phyloP scores from a whole-genome alignment of 2,797 vertebrate species.

The Chrysolophus pictus region DNA sequence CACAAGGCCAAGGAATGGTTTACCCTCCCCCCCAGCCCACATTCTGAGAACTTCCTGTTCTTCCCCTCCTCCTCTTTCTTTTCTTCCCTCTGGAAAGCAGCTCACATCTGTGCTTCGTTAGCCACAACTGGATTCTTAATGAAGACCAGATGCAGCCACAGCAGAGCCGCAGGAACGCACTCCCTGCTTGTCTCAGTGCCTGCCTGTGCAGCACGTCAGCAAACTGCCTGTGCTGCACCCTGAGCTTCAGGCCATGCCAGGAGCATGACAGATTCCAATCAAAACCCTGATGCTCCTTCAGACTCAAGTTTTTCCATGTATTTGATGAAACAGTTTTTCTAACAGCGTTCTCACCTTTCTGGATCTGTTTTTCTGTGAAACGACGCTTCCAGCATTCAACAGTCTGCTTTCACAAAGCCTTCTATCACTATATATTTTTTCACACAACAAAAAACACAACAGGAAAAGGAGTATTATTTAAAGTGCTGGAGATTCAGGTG shows the following conservation, averaged over 20 bases:
- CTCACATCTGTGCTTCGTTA: conserved; percentile 88
- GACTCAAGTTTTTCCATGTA: not conserved
- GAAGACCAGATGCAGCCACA: not conserved
- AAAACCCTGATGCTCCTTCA: rapidly evolving
- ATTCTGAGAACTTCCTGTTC: conserved; percentile 90
- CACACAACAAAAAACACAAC: not conserved
- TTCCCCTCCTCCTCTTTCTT: conserved; percentile 20
- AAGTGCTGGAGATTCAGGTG: not conserved
- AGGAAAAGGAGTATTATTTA: not conserved
- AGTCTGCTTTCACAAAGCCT: not conserved
- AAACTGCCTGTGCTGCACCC: not conserved
- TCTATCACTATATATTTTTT: not conserved
- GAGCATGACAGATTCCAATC: rapidly evolving
- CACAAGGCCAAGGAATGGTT: conserved; percentile 24
- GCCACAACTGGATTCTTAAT: not conserved
- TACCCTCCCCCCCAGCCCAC: conserved; percentile 49
- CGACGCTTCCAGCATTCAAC: not conserved
- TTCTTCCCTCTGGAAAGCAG: conserved; percentile 77
- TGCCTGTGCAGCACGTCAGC: rapidly evolving
- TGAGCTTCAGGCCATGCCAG: not conserved
- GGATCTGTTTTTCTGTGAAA: not conserved
- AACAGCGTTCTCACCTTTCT: not conserved
- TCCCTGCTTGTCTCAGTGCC: rapidly evolving
- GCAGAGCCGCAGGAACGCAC: not conserved
- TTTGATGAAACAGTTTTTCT: not conserved